phyloP scores from a whole-genome alignment of 1,140 invertebrate genomes.

The Hyposmocoma kahamanoa region DNA sequence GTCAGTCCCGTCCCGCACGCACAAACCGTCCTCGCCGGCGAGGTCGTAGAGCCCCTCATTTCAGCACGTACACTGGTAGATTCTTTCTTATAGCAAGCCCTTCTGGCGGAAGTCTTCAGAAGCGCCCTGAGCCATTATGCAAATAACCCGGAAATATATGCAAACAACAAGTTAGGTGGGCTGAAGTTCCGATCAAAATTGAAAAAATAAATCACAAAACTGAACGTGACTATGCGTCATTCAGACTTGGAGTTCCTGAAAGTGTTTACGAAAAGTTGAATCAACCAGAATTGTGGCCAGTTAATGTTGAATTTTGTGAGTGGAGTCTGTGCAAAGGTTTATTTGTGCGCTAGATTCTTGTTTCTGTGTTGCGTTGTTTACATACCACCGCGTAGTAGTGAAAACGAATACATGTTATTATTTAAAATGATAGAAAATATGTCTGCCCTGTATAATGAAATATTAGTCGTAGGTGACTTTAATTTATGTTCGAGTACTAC shows the following conservation, averaged over 20 bases:
- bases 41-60: too few species aligned
- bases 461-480: background rate
- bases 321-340: background rate
- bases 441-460: background rate
- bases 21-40: too few species aligned
- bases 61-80: too few species aligned
- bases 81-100: too few species aligned
- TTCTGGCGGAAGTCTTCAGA: too few species aligned
- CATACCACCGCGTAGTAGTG: background rate
- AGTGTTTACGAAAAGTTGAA: background rate
- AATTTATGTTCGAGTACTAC: background rate
- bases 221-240: background rate
- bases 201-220: background rate
- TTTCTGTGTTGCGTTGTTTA: background rate
- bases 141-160: too few species aligned
- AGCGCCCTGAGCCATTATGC: too few species aligned
- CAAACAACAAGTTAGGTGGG: too few species aligned
- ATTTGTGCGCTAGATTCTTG: background rate
- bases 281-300: background rate
- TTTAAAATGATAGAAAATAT: background rate
- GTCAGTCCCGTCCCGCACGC: too few species aligned
- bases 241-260: background rate
- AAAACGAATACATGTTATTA: background rate
- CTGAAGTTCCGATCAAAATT: conserved; percentile 28
- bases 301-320: background rate